These are phyloP conservation scores for Arrhamphus sclerolepis DNA, from an alignment of 2,797 vertebrate genomes.

Conservation along the genomic window DNA sequence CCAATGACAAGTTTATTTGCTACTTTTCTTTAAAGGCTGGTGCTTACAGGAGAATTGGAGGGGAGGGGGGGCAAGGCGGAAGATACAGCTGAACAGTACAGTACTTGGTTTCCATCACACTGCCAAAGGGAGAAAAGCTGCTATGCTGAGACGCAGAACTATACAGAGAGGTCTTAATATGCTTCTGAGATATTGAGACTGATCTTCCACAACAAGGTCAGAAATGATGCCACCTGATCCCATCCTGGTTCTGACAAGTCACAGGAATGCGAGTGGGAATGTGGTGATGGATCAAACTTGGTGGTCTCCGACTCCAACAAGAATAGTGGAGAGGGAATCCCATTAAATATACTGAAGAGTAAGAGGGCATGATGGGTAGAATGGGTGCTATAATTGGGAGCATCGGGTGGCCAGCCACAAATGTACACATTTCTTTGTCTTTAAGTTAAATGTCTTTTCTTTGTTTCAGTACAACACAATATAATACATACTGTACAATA, in stretches of 20 bases:
- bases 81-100: conserved; percentile 75
- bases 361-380: conserved; percentile 24
- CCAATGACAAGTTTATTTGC: conserved; percentile 54
- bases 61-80: conserved; percentile 63
- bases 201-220: conserved; percentile 34
- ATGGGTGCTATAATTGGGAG: conserved; percentile 60
- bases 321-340: conserved; percentile 8
- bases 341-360: conserved; percentile 26
- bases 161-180: conserved; percentile 38
- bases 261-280: conserved; percentile 21
- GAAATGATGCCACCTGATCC: conserved; percentile 32
- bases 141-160: conserved; percentile 36
- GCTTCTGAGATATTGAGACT: conserved; percentile 37
- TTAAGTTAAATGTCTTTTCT: conserved; percentile 85
- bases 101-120: conserved; percentile 81
- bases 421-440: conserved; percentile 77
- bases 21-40: conserved; percentile 72
- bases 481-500: conserved; percentile 85
- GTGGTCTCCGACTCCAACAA: conserved; percentile 33
- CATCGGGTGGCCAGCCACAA: conserved; percentile 89
- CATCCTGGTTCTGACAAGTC: conserved; percentile 8
- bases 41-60: conserved; percentile 54
- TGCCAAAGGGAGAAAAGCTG: conserved; percentile 68
- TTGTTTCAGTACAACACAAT: conserved; percentile 82
- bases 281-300: conserved; percentile 27